Conservation (phyloP, 2,888 invertebrate species). For the Lasius fuliginosus region DNA sequence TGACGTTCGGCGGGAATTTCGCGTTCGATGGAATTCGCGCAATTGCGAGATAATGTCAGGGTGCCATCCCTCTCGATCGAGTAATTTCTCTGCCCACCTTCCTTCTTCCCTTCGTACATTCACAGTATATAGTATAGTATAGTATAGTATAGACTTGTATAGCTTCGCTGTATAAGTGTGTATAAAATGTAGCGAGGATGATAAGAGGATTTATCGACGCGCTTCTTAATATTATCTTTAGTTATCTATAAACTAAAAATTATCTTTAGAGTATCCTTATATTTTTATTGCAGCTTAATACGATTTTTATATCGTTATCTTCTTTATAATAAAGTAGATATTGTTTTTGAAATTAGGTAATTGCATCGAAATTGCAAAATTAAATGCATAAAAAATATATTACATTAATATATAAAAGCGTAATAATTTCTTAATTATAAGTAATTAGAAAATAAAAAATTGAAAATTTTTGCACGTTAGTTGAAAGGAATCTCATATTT, state of each 20-base stretch:
- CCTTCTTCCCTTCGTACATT: not conserved
- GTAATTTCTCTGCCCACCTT: slow-evolving; percentile 22
- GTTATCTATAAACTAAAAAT: not conserved
- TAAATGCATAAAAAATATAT: not conserved
- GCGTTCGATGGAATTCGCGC: slow-evolving; percentile 39
- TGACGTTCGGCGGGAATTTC: slow-evolving; percentile 35
- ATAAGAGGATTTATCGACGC: slow-evolving; percentile 1
- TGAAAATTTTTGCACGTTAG: not conserved
- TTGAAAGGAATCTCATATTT: not conserved
- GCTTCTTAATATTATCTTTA: not conserved
- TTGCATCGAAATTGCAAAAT: not conserved
- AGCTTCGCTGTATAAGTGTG: not conserved
- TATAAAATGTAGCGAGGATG: not conserved
- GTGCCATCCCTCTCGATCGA: not conserved
- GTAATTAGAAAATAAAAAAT: not conserved
- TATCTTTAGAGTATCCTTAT: not conserved
- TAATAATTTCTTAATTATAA: not conserved
- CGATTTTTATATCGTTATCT: not conserved
- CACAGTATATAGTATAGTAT: not conserved
- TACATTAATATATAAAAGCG: not conserved
- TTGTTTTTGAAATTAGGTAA: not conserved
- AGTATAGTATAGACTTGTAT: not conserved
- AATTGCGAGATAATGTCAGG: slow-evolving; percentile 43
- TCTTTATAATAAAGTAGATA: not conserved
- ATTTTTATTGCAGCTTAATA: not conserved